Conservation (phyloP, 2,113 vertebrate species). For the Myotis yumanensis region DNA sequence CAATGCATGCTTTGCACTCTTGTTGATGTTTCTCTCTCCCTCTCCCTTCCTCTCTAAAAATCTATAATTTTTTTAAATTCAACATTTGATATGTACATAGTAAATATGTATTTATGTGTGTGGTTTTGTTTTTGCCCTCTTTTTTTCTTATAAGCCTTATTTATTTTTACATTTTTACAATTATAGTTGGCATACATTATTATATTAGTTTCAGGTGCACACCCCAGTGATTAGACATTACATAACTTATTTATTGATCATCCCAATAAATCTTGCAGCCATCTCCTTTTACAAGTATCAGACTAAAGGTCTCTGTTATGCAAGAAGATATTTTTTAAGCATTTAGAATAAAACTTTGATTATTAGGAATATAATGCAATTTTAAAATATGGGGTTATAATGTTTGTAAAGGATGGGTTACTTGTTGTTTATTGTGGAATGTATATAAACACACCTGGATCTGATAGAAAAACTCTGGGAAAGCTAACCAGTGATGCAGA, state of each 20-base stretch:
- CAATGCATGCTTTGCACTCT: too few relatives aligned
- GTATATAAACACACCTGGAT: neutral
- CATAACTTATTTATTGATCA: neutral
- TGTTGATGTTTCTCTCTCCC: too few relatives aligned
- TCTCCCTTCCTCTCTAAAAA: too few relatives aligned
- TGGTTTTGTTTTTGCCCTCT: neutral
- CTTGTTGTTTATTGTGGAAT: neutral
- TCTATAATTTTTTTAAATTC: neutral
- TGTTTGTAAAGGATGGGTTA: neutral
- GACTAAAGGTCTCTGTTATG: neutral
- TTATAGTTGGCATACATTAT: neutral
- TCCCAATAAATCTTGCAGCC: neutral
- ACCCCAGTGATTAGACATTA: neutral
- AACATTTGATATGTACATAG: neutral
- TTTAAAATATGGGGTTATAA: neutral
- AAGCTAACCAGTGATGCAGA: constrained; percentile 40
- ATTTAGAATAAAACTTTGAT: neutral
- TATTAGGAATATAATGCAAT: neutral
- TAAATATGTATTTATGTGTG: neutral
- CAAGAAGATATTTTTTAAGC: neutral
- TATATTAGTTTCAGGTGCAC: neutral
- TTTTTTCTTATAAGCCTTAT: neutral
- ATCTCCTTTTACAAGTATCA: neutral
- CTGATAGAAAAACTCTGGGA: neutral
- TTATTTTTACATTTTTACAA: neutral